Percentiles rank a stretch among this genome's conserved stretches.
Evolutionary conservation across 2,113 vertebrate species (phyloP).

Genomic region (Alligator sinensis): DNA sequence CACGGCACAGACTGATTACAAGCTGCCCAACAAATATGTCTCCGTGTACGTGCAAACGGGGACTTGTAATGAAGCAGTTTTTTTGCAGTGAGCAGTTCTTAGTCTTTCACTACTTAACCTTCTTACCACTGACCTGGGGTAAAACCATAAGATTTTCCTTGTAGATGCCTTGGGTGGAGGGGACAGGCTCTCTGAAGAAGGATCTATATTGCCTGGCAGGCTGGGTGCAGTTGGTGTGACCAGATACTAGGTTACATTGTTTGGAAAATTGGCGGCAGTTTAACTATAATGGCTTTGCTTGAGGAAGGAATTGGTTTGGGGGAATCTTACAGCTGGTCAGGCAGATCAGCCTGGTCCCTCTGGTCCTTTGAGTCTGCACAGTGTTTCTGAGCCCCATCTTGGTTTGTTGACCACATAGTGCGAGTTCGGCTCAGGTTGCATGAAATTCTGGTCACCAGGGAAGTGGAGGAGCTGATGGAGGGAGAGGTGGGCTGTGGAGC

Average conservation of each 20-base stretch:
- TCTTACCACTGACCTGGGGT: neutral
- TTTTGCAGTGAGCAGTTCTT: neutral
- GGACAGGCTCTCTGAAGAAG: neutral
- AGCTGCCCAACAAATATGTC: neutral
- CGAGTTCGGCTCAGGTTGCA: neutral
- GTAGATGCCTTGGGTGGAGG: neutral
- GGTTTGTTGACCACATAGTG: neutral
- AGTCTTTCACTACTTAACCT: neutral
- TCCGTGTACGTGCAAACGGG: no score
- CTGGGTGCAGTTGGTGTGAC: neutral
- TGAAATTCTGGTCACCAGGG: fast-evolving
- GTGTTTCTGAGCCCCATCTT: neutral
- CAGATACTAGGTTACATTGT: neutral
- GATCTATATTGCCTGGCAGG: neutral
- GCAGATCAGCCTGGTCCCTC: neutral
- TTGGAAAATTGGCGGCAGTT: neutral
- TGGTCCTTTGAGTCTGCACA: neutral
- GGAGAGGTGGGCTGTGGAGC: neutral
- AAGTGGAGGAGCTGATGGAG: neutral
- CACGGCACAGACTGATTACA: fast-evolving
- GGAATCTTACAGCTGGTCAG: neutral
- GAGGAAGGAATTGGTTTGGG: neutral
- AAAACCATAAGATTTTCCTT: fast-evolving
- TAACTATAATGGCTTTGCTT: neutral
- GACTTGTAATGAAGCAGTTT: neutral